These are phyloP conservation scores for Lysandra bellargus DNA, from an alignment of 2,888 invertebrate species.

Conservation along the genomic window DNA sequence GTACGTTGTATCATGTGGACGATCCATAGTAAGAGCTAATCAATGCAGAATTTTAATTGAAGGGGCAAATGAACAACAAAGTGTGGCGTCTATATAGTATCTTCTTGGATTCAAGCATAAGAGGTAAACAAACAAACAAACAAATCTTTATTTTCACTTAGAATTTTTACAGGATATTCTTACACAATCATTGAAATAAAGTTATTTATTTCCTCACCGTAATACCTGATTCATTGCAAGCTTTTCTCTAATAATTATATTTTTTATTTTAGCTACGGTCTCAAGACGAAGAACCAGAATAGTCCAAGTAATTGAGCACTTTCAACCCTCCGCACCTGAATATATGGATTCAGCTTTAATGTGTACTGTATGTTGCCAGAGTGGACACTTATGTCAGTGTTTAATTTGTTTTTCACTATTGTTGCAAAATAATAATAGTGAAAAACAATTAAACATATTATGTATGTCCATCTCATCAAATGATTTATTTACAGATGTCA, in stretches of 20 bases:
- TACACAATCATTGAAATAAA: background rate
- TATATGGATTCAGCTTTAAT: background rate
- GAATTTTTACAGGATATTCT: too few species aligned
- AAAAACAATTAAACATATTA: too few species aligned
- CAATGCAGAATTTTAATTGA: too few species aligned
- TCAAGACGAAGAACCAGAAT: slow-evolving; percentile 16
- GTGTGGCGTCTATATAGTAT: background rate
- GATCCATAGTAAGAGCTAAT: too few species aligned
- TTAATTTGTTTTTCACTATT: too few species aligned
- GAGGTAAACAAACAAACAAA: background rate
- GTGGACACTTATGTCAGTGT: background rate
- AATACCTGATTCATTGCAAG: background rate
- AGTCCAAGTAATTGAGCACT: background rate
- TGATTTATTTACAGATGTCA: too few species aligned
- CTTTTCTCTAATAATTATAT: slow-evolving; percentile 17
- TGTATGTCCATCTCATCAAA: background rate
- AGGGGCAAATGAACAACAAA: too few species aligned
- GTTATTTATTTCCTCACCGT: background rate
- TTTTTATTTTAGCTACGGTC: slow-evolving; percentile 26
- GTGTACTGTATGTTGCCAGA: slow-evolving; percentile 4
- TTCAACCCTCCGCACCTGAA: background rate
- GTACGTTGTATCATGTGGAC: too few species aligned
- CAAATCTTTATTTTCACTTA: too few species aligned
- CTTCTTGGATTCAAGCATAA: slow-evolving; percentile 24
- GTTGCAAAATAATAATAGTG: too few species aligned